Conservation (phyloP, 2,113 vertebrate genomes). For the Elanoides forficatus region DNA sequence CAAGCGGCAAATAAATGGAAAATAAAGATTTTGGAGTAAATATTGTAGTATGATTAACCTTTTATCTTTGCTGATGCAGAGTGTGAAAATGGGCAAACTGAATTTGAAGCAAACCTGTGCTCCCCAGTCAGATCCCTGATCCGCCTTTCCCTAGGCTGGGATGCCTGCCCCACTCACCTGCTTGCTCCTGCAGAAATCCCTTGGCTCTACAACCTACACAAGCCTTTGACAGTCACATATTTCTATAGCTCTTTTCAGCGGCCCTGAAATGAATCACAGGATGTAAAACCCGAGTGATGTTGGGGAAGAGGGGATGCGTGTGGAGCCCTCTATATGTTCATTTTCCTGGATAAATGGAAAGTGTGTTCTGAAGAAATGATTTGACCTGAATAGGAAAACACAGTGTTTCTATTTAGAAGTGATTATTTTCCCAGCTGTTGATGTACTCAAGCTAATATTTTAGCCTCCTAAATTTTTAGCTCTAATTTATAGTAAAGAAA, state of each 20-base stretch:
- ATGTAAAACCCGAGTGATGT: neutral
- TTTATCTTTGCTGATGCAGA: neutral
- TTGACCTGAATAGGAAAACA: neutral
- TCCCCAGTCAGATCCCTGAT: neutral
- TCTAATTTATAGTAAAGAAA: neutral
- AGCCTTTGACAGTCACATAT: rapidly evolving
- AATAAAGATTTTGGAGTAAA: neutral
- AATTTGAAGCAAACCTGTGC: neutral
- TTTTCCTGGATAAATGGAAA: neutral
- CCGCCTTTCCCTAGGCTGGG: neutral
- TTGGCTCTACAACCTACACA: neutral
- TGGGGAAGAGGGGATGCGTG: neutral
- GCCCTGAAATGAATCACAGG: neutral
- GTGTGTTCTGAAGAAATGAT: neutral
- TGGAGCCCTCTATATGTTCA: neutral
- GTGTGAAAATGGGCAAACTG: neutral
- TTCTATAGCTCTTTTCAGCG: neutral
- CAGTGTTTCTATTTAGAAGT: neutral
- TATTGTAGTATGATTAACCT: neutral
- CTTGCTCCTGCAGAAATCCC: neutral
- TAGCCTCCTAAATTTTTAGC: neutral
- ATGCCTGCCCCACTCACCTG: rapidly evolving
- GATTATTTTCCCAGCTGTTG: neutral
- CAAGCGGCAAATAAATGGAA: neutral
- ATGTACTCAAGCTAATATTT: neutral